Conservation (phyloP, 1,140 invertebrate genomes). For the Polypedilum pembai region DNA sequence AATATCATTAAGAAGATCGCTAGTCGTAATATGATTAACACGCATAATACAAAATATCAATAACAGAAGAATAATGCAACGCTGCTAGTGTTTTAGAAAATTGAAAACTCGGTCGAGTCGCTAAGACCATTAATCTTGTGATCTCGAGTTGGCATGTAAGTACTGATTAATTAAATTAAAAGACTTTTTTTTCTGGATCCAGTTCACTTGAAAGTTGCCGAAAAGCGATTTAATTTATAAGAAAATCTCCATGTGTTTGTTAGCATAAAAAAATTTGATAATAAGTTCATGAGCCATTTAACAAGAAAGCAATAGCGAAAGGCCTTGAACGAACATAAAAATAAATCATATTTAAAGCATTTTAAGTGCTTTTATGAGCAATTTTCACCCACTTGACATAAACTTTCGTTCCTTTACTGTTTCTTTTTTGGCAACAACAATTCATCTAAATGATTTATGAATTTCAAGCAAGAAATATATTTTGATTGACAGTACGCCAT, state of each 20-base stretch:
- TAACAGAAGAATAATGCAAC: neutral
- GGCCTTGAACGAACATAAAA: neutral
- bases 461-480: too few species aligned
- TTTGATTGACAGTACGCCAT: too few species aligned
- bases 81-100: neutral
- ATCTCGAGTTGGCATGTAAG: neutral
- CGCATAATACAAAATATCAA: neutral
- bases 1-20: neutral
- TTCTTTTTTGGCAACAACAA: too few species aligned
- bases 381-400: neutral
- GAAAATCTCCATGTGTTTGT: too few species aligned
- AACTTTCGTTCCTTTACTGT: too few species aligned
- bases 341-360: neutral
- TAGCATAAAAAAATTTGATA: slow-evolving; percentile 13
- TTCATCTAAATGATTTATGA: too few species aligned
- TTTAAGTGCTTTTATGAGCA: neutral
- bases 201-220: neutral
- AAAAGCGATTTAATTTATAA: too few species aligned
- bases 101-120: neutral
- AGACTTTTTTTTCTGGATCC: neutral
- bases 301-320: neutral
- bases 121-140: neutral
- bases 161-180: neutral
- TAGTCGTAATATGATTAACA: neutral
- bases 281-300: neutral